These are phyloP conservation scores for Hemiprocne comata DNA, from an alignment of 2,113 vertebrate species.

Conservation along the genomic window DNA sequence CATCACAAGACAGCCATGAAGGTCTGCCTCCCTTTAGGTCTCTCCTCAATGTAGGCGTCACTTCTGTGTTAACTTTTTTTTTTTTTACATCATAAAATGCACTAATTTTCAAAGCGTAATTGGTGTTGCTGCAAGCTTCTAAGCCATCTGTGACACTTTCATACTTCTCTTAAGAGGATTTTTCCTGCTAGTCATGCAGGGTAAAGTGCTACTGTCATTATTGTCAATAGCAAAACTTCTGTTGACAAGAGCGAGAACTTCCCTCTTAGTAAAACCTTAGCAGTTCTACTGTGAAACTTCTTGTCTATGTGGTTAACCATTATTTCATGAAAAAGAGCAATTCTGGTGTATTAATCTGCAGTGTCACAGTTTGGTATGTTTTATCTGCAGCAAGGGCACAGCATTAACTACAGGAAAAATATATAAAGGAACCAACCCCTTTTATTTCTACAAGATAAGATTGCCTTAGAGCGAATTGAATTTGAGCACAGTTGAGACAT, in stretches of 20 bases:
- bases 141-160: neutral
- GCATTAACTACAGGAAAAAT: neutral
- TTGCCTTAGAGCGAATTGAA: neutral
- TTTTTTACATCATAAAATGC: neutral
- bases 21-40: neutral
- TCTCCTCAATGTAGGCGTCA: neutral
- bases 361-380: neutral
- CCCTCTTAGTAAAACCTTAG: neutral
- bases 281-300: neutral
- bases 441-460: neutral
- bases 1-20: neutral
- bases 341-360: neutral
- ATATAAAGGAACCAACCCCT: neutral
- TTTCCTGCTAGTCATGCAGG: neutral
- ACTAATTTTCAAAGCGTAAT: neutral
- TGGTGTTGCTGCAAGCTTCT: neutral
- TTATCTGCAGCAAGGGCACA: neutral
- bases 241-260: neutral
- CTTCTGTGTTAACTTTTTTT: neutral
- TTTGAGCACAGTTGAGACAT: neutral
- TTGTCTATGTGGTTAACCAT: neutral
- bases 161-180: neutral
- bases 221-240: neutral
- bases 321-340: neutral
- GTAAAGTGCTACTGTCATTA: neutral